Conservation (phyloP, 2,797 vertebrate species). For the Melanogrammus aeglefinus region DNA sequence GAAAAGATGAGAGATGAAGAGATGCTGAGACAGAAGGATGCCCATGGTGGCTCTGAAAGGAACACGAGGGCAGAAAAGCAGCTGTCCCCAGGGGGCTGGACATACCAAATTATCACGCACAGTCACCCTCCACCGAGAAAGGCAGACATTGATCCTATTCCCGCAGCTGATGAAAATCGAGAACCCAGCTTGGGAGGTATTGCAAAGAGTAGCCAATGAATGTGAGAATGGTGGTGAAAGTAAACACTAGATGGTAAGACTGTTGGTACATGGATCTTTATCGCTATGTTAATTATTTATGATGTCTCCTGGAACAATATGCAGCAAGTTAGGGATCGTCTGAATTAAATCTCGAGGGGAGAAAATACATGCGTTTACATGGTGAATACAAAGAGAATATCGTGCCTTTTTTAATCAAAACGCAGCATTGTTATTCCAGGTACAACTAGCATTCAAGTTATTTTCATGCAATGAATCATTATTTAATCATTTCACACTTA, state of each 20-base stretch:
- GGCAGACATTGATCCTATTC: slow-evolving; percentile 52
- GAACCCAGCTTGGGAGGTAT: slow-evolving; percentile 23
- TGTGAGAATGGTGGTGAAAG: slow-evolving; percentile 31
- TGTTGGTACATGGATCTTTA: neutral
- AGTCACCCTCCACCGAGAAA: slow-evolving; percentile 52
- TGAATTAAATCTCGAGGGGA: neutral
- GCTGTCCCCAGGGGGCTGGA: slow-evolving; percentile 23
- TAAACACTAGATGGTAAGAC: slow-evolving; percentile 13
- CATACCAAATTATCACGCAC: slow-evolving; percentile 55
- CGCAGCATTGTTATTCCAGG: neutral
- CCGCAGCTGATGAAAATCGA: slow-evolving; percentile 19
- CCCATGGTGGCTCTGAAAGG: slow-evolving; percentile 23
- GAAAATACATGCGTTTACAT: neutral
- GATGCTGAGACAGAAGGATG: slow-evolving; percentile 19
- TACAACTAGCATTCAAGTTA: neutral
- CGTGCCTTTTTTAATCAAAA: neutral
- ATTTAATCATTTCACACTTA: neutral
- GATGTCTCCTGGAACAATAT: neutral
- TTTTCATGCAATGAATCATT: neutral
- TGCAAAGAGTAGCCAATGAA: slow-evolving; percentile 15
- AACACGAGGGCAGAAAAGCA: slow-evolving; percentile 7
- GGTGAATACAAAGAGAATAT: neutral
- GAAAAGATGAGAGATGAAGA: slow-evolving; percentile 13
- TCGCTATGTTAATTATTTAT: neutral
- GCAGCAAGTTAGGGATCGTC: neutral